phyloP scores from a whole-genome alignment of 2,113 vertebrate genomes.

The Equus przewalskii region DNA sequence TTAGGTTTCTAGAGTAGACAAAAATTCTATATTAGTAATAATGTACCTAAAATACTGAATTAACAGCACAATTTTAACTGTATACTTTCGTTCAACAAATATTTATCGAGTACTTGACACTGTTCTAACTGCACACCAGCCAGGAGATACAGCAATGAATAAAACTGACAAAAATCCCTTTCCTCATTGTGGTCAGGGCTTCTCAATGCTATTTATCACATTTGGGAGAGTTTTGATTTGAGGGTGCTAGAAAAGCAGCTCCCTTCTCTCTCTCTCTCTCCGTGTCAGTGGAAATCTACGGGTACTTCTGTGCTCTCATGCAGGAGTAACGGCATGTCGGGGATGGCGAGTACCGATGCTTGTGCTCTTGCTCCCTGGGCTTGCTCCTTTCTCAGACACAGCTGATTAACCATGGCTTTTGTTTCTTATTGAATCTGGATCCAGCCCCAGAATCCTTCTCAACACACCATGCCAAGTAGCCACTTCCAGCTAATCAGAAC shows the following conservation, averaged over 20 bases:
- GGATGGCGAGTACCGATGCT: neutral
- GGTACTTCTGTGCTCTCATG: neutral
- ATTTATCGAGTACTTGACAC: neutral
- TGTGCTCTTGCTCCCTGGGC: neutral
- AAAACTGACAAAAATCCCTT: conserved; percentile 3
- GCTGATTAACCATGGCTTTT: neutral
- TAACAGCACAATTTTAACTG: neutral
- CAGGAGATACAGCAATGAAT: neutral
- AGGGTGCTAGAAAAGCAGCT: neutral
- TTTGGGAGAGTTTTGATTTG: conserved; percentile 38
- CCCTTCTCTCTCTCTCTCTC: neutral
- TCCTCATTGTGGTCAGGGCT: neutral
- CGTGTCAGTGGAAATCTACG: neutral
- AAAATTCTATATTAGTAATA: neutral
- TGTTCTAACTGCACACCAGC: neutral
- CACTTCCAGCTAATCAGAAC: neutral
- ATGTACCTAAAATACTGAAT: neutral
- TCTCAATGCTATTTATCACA: neutral
- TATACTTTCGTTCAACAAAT: neutral
- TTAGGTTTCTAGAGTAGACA: conserved; percentile 2
- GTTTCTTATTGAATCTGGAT: neutral
- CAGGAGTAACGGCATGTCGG: neutral
- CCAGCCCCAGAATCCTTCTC: neutral
- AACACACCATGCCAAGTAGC: neutral
- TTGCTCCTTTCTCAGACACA: neutral